Base-by-base conservation (phyloP, 2,888 invertebrate genomes). In the Chrysomela aeneicollis region DNA sequence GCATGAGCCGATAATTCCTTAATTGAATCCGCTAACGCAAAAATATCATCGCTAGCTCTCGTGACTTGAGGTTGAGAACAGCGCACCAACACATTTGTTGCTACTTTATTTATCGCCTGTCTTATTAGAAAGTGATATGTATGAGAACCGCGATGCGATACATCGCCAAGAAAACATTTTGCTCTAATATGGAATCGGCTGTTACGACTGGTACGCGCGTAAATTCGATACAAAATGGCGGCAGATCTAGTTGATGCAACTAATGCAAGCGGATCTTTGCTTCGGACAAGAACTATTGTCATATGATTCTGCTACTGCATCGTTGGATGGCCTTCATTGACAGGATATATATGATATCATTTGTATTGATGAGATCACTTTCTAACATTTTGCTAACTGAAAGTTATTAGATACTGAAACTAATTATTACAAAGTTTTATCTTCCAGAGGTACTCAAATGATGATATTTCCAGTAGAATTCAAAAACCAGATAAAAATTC, bases 121-220 rank as follows among this genome's bases (percentile, higher is more conserved):
- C 75, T 67, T 65, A 76, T 77, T 78, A 76, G 77, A 77, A 77
- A 77, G 77, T 75, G 76, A 78, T 77, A 76, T 76, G 76, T 75
- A 76, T 75, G 76, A 72, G 76, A 77, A 77, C 72, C 58, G 66
- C 49, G 76, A 77, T 76, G 72, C 54, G 66, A 42, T 63, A 54
- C 58, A 59, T 59, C 50, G 66, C 61, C 37, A 60, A 47, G 46
- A 57, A 46, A 66, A 67, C 67, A 26, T 61, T 65, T 68, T 61
- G 64, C 69, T 70, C 64, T 64, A 51, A 71, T 71, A 72, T 68
- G 73, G 73, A 61, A 69, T 65, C 65, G 61, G 22, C 15, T 18
- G 37, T 63, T 58, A 50, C 46, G 0, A 15, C 18, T 17, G 10
- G 15, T 9, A 26, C 37, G 22, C 37, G 60, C 22, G 9, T 22